Conservation (phyloP, 2,888 invertebrate species). For the Philonicus albiceps region DNA sequence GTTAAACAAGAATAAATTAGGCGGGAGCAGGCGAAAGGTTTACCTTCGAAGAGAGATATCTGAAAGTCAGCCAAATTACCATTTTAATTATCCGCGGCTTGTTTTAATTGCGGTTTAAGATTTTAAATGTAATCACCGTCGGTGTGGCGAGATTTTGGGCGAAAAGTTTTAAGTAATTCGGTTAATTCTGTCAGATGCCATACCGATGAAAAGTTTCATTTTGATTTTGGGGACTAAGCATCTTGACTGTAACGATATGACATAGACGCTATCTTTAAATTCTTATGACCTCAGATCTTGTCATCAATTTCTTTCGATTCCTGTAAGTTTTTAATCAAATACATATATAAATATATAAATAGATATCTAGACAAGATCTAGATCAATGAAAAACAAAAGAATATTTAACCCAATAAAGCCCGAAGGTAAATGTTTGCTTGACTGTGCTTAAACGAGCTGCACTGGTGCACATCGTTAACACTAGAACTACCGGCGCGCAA, state of each 20-base stretch:
- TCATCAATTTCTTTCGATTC: too few species aligned
- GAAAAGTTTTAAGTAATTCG: conserved; percentile 26
- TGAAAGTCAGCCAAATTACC: conserved; percentile 31
- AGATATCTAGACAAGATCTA: too few species aligned
- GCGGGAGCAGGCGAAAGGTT: conserved; percentile 17
- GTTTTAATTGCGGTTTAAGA: conserved; percentile 36
- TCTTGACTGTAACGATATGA: background rate
- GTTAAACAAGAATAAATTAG: conserved; percentile 42
- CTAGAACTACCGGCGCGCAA: too few species aligned
- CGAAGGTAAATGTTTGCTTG: too few species aligned
- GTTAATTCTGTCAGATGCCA: background rate
- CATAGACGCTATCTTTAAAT: background rate
- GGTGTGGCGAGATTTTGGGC: background rate
- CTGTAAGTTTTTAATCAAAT: too few species aligned
- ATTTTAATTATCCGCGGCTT: conserved; percentile 26
- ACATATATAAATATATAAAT: too few species aligned
- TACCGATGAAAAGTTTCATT: background rate
- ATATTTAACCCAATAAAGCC: too few species aligned
- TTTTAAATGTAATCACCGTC: conserved; percentile 36
- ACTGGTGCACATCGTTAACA: too few species aligned
- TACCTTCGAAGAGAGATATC: conserved; percentile 10
- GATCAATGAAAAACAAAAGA: too few species aligned
- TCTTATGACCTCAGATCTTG: background rate
- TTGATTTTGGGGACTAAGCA: background rate
- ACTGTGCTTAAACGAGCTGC: too few species aligned